Conservation (phyloP, 2,888 invertebrate species). For the Mythimna pallens region DNA sequence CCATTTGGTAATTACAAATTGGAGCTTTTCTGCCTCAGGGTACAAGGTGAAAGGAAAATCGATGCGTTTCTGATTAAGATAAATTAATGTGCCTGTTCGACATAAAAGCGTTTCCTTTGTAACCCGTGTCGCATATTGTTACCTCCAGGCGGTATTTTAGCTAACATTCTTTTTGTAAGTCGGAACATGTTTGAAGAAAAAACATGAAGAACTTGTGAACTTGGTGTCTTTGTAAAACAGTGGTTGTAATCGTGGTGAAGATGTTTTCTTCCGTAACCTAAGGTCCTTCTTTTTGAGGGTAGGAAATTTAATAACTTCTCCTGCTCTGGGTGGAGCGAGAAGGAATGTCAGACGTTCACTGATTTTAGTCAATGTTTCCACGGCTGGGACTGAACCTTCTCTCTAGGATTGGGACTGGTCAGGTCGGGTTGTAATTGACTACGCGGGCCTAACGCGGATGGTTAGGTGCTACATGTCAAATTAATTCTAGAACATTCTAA, state of each 20-base stretch:
- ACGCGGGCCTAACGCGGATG: too few species aligned
- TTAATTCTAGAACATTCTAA: too few species aligned
- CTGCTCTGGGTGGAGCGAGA: too few species aligned
- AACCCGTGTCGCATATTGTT: conserved; percentile 15
- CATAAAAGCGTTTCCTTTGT: conserved; percentile 38
- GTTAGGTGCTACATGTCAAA: too few species aligned
- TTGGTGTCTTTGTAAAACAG: too few species aligned
- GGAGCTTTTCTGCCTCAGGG: neutral
- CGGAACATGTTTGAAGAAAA: neutral
- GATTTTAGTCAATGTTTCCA: too few species aligned
- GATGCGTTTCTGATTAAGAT: conserved; percentile 41
- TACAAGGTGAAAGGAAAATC: conserved; percentile 41
- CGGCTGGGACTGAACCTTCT: too few species aligned
- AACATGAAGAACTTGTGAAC: neutral
- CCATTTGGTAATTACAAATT: conserved; percentile 42
- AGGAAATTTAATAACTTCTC: too few species aligned
- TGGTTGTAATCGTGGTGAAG: neutral
- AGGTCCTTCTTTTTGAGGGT: too few species aligned
- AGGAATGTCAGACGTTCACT: too few species aligned
- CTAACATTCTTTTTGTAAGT: neutral
- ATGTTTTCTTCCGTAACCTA: neutral
- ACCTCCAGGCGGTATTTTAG: conserved; percentile 4
- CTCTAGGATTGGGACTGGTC: too few species aligned
- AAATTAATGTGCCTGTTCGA: conserved; percentile 44
- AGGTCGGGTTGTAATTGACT: too few species aligned